phyloP scores from a whole-genome alignment of 2,797 vertebrate genomes.

The Meriones psammophilus region DNA sequence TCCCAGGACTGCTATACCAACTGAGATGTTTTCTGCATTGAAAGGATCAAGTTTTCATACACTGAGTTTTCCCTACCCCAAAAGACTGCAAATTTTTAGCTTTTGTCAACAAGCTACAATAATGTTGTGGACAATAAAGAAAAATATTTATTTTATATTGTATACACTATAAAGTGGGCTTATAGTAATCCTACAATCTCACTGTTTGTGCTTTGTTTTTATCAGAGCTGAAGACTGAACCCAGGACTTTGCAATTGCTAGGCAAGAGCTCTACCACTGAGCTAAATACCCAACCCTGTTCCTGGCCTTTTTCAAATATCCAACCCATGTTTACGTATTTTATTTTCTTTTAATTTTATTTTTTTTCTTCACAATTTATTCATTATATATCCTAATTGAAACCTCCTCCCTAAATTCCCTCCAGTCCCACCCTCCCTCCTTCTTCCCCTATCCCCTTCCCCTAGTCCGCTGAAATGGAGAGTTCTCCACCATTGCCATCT shows the following conservation, averaged over 20 bases:
- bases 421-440: no score
- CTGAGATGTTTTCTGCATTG: background rate
- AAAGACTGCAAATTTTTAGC: background rate
- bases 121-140: background rate
- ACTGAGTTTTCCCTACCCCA: background rate
- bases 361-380: no score
- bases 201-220: background rate
- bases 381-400: no score
- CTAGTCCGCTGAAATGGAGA: no score
- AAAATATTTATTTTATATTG: constrained; percentile 14
- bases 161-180: background rate
- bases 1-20: background rate
- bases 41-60: background rate
- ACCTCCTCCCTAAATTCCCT: no score
- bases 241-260: no score
- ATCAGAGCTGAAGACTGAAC: no score
- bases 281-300: background rate
- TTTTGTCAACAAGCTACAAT: background rate
- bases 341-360: no score
- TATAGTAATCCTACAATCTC: background rate
- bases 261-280: no score
- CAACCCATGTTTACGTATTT: background rate
- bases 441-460: no score
- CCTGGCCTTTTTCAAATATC: background rate
- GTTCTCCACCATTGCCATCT: no score